Evolutionary conservation across 2,888 invertebrate genomes (phyloP), one percentile per base, ranked within the genome.

Genomic region (Meteorus cinctellus): DNA sequence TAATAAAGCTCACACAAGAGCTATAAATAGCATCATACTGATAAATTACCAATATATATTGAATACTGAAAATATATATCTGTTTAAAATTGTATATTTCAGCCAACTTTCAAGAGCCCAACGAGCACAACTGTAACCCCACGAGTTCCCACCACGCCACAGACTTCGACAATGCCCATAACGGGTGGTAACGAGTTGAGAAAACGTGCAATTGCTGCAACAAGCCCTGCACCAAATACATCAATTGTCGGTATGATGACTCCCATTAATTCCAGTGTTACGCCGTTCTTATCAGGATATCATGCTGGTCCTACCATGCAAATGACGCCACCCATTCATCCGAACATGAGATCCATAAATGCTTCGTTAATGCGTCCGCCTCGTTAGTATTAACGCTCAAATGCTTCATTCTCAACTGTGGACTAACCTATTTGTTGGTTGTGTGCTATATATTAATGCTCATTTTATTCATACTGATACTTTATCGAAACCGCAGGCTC

Each of bases 151-250:
- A 77, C 74, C 72, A 84, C 84, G 29, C 84, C 87, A n/a, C 82
- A 82, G 74, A 76, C 78, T 68, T 34, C 78, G 51, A 74, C 79
- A 31, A 76, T 82, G 36, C 72, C 85, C n/a, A 29, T 80, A 36
- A 79, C 82, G 62, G 81, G 81, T 60, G 81, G 79, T 68, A 82
- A 75, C 19, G 85, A 86, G 68, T 75, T 89, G 51, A 84, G 89
- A 72, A 85, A 85, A 74, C 84, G 89, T 82, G 82, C 85, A 45
- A 75, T 87, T 75, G 77, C 84, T 34, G 81, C 81, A 14, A 75
- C 85, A 66, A 86, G 82, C 77, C 79, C 82, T 66, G 76, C 78
- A 78, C 27, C 76, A 76, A 84, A 77, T 77, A 16, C 78, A 55
- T 82, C 78, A 80, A 80, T 74, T 73, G 82, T 78, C 77, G 76